phyloP scores from a whole-genome alignment of 2,113 vertebrate species.

The Ivindomyrus marchei region DNA sequence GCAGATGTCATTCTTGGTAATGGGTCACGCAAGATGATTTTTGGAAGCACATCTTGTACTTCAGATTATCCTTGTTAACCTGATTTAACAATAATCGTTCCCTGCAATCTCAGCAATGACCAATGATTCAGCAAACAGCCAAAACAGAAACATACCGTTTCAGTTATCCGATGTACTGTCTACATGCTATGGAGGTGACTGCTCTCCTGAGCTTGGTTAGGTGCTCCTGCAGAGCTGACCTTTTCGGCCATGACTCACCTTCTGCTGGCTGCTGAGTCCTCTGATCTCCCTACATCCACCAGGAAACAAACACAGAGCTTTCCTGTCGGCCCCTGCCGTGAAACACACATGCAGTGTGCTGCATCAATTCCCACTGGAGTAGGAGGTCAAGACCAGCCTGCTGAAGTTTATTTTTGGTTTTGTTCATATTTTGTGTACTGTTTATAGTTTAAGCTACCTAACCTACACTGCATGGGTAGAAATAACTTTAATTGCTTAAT shows the following conservation, averaged over 20 bases:
- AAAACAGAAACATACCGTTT: background rate
- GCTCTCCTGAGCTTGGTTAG: background rate
- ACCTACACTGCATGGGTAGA: background rate
- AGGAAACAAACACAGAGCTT: background rate
- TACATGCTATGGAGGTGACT: background rate
- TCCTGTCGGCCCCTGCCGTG: conserved; percentile 2
- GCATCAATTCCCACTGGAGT: background rate
- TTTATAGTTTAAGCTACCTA: background rate
- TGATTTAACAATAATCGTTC: background rate
- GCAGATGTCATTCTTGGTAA: background rate
- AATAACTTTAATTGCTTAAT: background rate
- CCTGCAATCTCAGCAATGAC: background rate
- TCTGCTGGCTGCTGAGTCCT: conserved; percentile 11
- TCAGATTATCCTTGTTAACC: background rate
- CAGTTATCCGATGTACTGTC: background rate
- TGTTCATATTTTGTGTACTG: background rate
- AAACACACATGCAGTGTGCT: background rate
- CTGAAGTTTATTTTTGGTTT: background rate
- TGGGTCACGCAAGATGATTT: background rate
- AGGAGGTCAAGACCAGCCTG: background rate
- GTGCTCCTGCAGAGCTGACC: background rate
- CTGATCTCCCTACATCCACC: conserved; percentile 21
- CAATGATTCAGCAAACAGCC: background rate
- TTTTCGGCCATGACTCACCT: conserved; percentile 18
- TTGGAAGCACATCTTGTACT: background rate